Conservation (phyloP, 2,888 invertebrate genomes). For the Chrysina gloriosa region DNA sequence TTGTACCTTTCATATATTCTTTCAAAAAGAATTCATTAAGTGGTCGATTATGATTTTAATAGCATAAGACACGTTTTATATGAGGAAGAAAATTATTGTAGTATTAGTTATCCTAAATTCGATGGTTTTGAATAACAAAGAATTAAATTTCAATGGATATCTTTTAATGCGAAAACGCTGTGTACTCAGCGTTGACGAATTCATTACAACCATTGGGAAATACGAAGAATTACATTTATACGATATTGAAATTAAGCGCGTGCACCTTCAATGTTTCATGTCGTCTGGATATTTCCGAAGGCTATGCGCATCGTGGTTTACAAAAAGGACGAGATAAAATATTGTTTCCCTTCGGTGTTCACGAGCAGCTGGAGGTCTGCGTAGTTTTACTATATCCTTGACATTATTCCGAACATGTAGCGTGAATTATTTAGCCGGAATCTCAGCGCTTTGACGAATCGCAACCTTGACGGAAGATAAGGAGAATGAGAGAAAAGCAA, state of each 20-base stretch:
- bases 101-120: no score
- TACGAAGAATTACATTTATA: background rate
- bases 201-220: background rate
- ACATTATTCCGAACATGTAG: conserved; percentile 33
- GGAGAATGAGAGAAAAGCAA: conserved; percentile 8
- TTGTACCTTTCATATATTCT: no score
- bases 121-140: no score
- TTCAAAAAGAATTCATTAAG: no score
- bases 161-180: no score
- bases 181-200: no score
- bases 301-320: conserved; percentile 12
- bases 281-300: conserved; percentile 32
- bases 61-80: no score
- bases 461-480: conserved; percentile 32
- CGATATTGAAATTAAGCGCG: conserved; percentile 14
- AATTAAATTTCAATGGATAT: no score
- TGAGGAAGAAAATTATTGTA: no score
- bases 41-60: no score
- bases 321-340: conserved; percentile 18
- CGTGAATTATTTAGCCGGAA: conserved; percentile 31
- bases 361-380: conserved; percentile 15
- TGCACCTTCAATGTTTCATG: conserved; percentile 9
- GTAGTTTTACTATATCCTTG: conserved; percentile 27
- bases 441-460: conserved; percentile 31
- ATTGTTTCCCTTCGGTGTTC: conserved; percentile 14